Evolutionary conservation across 35 echinoderm and acorn worm genomes (phyloP).

Genomic region (Holothuria glaberrima): DNA sequence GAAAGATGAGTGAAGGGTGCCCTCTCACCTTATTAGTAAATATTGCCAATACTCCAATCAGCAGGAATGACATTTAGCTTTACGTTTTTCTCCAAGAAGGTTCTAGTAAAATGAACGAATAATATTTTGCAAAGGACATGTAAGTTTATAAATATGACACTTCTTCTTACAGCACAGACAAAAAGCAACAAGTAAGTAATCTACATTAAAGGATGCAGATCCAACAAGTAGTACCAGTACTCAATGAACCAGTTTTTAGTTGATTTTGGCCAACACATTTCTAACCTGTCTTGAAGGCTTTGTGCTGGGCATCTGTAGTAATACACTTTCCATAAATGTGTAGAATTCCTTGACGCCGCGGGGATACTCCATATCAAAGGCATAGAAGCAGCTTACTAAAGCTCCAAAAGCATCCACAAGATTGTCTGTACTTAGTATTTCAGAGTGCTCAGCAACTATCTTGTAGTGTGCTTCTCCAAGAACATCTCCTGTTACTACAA

Average conservation of each 20-base stretch:
- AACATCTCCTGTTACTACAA: neutral
- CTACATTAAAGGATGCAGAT: neutral
- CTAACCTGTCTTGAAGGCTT: constrained; percentile 5
- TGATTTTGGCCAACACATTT: neutral
- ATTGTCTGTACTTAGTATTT: neutral
- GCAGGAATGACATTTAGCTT: neutral
- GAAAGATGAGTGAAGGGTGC: too few species aligned
- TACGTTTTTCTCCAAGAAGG: neutral
- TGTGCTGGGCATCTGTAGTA: neutral
- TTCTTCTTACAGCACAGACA: neutral
- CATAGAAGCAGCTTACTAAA: neutral
- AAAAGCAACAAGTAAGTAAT: too few species aligned
- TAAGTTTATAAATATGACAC: neutral
- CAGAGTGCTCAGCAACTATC: neutral
- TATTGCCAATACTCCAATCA: too few species aligned
- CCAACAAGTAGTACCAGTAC: neutral
- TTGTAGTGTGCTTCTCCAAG: neutral
- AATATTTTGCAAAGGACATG: neutral
- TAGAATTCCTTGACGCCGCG: neutral
- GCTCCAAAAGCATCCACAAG: neutral
- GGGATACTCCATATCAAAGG: neutral
- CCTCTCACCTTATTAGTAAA: too few species aligned
- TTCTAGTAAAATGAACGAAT: neutral
- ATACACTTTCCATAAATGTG: neutral
- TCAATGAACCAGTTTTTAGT: neutral